phyloP scores from a whole-genome alignment of 92 coral and sea anemone genomes.

The Plumapathes pennacea region DNA sequence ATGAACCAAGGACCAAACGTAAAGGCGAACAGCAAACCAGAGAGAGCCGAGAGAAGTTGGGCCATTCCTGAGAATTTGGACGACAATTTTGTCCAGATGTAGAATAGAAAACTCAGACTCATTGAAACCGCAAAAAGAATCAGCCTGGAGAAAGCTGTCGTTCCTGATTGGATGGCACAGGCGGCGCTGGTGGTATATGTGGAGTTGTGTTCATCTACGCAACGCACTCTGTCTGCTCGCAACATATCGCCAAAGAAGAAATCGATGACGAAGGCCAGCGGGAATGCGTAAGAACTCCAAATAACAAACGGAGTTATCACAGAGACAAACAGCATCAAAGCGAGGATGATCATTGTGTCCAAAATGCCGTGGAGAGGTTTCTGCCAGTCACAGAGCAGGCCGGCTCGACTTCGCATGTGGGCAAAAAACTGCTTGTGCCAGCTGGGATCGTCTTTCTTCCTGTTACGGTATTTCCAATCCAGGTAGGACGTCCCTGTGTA shows the following conservation, averaged over 20 bases:
- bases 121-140: not conserved
- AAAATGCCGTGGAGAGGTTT: constrained; percentile 1
- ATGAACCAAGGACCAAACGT: constrained; percentile 30
- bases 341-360: not conserved
- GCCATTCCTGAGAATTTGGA: not conserved
- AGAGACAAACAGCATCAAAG: not conserved
- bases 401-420: constrained; percentile 9
- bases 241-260: constrained; percentile 8
- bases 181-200: no score
- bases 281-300: constrained; percentile 9
- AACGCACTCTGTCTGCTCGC: no score
- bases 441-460: not conserved
- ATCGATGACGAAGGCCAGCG: constrained; percentile 20
- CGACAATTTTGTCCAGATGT: not conserved
- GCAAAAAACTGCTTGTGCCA: constrained; percentile 16
- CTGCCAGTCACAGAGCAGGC: constrained; percentile 10
- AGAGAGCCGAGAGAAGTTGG: not conserved
- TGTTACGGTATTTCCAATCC: constrained; percentile 24
- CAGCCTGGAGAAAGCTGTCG: no score
- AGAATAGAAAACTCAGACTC: not conserved
- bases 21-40: constrained; percentile 1
- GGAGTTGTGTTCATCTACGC: no score
- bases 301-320: constrained; percentile 6
- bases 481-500: constrained; percentile 34
- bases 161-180: no score